Evolutionary conservation across 2,888 invertebrate species (phyloP).

Genomic region (Acheta domesticus): DNA sequence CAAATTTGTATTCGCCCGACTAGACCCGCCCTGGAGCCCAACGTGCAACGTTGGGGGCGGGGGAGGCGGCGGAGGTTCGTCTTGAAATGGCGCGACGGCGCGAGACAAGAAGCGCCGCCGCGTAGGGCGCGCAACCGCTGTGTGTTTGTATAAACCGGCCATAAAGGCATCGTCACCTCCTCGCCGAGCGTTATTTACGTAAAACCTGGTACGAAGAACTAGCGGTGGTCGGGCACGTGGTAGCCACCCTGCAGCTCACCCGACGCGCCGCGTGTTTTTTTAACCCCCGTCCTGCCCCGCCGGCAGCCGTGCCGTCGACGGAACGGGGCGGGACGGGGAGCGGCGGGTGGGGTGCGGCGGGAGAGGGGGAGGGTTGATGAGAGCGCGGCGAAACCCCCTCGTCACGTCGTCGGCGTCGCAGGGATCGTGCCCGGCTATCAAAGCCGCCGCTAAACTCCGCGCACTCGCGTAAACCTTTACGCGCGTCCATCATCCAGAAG

Average conservation of each 20-base stretch:
- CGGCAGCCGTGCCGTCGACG: not conserved
- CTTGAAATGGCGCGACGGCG: too few relatives aligned
- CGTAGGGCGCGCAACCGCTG: too few relatives aligned
- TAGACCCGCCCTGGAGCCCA: too few relatives aligned
- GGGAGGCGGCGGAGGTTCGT: too few relatives aligned
- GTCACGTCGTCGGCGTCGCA: too few relatives aligned
- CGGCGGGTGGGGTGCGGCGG: fast-evolving
- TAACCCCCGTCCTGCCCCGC: not conserved
- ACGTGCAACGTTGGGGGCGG: too few relatives aligned
- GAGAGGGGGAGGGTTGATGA: not conserved
- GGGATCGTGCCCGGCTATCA: not conserved
- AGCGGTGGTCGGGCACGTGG: not conserved
- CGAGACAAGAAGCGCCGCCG: too few relatives aligned
- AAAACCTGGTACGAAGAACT: not conserved
- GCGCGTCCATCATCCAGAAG: not conserved
- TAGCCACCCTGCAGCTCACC: not conserved
- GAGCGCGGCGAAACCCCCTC: too few relatives aligned
- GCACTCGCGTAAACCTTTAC: not conserved
- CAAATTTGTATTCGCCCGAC: too few relatives aligned
- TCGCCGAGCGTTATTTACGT: not conserved
- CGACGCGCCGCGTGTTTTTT: not conserved
- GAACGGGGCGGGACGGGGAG: not conserved
- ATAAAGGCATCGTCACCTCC: not conserved
- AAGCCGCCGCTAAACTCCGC: not conserved
- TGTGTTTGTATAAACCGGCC: not conserved